Percentiles rank a stretch among this genome's conserved stretches.
phyloP scores from a whole-genome alignment of 1,140 invertebrate genomes.

The Tetragnatha versicolor region DNA sequence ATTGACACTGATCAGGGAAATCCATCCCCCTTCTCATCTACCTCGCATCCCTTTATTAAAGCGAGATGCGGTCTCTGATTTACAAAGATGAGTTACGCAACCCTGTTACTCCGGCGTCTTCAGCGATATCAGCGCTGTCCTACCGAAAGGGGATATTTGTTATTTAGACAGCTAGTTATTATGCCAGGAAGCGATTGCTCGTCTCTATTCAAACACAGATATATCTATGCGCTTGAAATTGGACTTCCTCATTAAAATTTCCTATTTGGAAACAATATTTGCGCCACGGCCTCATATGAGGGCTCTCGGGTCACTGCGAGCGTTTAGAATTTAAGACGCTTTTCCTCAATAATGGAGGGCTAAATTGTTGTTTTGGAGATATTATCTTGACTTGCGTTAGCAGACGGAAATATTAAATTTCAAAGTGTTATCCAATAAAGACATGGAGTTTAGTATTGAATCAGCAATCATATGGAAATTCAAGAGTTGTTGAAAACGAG shows the following conservation, averaged over 20 bases:
- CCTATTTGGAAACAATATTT: conserved; percentile 8
- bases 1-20: too few relatives aligned
- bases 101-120: conserved; percentile 25
- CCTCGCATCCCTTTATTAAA: conserved; percentile 22
- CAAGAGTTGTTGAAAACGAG: too few relatives aligned
- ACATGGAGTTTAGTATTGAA: too few relatives aligned
- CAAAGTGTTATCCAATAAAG: too few relatives aligned
- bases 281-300: too few relatives aligned
- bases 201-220: neutral
- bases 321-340: too few relatives aligned
- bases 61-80: conserved; percentile 20
- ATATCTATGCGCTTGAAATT: conserved; percentile 15
- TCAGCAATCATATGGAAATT: too few relatives aligned
- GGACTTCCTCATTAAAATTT: conserved; percentile 28
- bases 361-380: too few relatives aligned
- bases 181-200: conserved; percentile 11
- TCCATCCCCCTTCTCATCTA: neutral
- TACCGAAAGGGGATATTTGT: conserved; percentile 19
- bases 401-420: too few relatives aligned
- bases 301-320: too few relatives aligned
- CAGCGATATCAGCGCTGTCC: conserved; percentile 11
- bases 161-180: conserved; percentile 34
- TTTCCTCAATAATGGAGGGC: too few relatives aligned
- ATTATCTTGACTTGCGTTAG: too few relatives aligned
- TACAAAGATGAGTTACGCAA: conserved; percentile 38